A percentile compares a stretch with the other conserved stretches of the same genome.
Evolutionary conservation across 2,888 invertebrate species (phyloP).

Genomic region (Drosophila robusta): DNA sequence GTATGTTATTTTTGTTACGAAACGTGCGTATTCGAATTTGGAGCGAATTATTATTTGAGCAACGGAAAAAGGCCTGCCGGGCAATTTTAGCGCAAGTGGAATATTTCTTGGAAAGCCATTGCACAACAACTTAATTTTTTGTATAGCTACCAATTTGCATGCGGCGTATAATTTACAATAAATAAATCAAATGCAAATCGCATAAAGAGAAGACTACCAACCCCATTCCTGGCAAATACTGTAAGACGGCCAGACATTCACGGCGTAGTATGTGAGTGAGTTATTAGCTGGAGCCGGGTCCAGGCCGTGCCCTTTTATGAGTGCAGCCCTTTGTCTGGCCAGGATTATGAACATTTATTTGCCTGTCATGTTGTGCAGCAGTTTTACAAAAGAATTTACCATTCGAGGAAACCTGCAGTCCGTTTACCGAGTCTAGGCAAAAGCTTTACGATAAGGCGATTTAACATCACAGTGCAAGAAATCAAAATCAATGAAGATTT

Average conservation of each 20-base stretch:
- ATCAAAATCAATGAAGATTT: slow-evolving; percentile 80
- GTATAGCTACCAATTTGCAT: slow-evolving; percentile 68
- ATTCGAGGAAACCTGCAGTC: slow-evolving; percentile 29
- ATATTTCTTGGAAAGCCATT: slow-evolving; percentile 70
- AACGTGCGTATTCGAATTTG: slow-evolving; percentile 77
- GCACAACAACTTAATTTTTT: slow-evolving; percentile 70
- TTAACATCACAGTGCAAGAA: slow-evolving; percentile 58
- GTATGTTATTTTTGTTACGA: slow-evolving; percentile 60
- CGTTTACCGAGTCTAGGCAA: slow-evolving; percentile 26
- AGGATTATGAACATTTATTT: slow-evolving; percentile 79
- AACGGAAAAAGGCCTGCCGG: slow-evolving; percentile 26
- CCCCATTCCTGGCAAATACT: slow-evolving; percentile 30
- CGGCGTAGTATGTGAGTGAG: slow-evolving; percentile 48
- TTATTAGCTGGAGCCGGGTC: slow-evolving; percentile 48
- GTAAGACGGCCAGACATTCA: slow-evolving; percentile 41
- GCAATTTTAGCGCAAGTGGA: slow-evolving; percentile 45
- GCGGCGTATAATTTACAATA: slow-evolving; percentile 70
- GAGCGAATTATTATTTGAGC: slow-evolving; percentile 75
- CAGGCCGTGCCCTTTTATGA: slow-evolving; percentile 39
- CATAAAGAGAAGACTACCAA: slow-evolving; percentile 58
- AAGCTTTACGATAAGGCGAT: slow-evolving; percentile 72
- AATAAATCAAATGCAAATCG: slow-evolving; percentile 78
- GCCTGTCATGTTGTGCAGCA: slow-evolving; percentile 62
- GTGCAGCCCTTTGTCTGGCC: slow-evolving; percentile 69
- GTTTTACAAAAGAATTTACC: slow-evolving; percentile 56